Evolutionary conservation across 2,888 invertebrate genomes (phyloP), one percentile per base, ranked within the genome.

Genomic region (Tetheella fluctuosa): DNA sequence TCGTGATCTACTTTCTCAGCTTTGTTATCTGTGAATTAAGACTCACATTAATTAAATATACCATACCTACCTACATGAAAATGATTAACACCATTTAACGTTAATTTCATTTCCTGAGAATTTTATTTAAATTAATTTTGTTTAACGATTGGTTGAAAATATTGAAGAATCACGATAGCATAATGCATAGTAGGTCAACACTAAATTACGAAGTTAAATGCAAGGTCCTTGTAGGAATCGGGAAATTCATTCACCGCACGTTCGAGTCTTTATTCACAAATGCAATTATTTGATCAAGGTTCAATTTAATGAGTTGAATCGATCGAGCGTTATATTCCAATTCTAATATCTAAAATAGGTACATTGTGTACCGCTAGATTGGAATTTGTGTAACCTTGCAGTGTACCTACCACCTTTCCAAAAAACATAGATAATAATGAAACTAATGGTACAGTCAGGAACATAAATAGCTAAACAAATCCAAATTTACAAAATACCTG

Each of bases 221-320:
- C 67, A 74, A 76, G 71, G 70, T n/a, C 48, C 61, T 67, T 65
- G 39, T 23, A 17, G 34, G 37, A 58, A 59, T 56, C 61, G 62
- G 64, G 62, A 59, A 65, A 67, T 67, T 59, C 53, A 57, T 67
- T 69, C 59, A 62, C 53, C 20, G 57, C 42, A 65, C 52, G 23
- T 59, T 59, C 60, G 48, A 57, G 57, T 52, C 58, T 42, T 48
- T 20, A 48, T 48, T 48, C 17, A 54, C 17, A 53, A 64, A 61
- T 69, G 64, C 58, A 65, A 60, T 65, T 65, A 34, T 34, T 63
- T 52, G 34, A 60, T 60, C 71, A 73, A 77, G 73, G 76, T 63
- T 59, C 25, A 57, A 39, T 57, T 48, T 62, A 59, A 59, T 48
- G 7, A 23, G 54, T 54, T 34, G 10, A n/a, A 20, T 34, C 34